phyloP scores from a whole-genome alignment of 2,888 invertebrate species.

The Tipula unca region DNA sequence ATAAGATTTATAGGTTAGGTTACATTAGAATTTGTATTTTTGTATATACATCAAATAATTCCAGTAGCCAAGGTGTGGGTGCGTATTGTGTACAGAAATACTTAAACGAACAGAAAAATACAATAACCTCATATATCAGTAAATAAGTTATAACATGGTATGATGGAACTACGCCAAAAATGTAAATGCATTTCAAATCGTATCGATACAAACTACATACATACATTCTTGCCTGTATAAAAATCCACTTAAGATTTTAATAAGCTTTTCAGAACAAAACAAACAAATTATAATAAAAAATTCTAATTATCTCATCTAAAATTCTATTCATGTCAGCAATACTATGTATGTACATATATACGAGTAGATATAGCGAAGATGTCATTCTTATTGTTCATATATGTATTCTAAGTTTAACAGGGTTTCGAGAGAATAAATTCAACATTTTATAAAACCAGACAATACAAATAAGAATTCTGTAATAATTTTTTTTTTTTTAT shows the following conservation, averaged over 20 bases:
- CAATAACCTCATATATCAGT: background rate
- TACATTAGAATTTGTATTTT: background rate
- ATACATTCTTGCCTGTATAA: background rate
- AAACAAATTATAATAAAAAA: background rate
- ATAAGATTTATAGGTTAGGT: background rate
- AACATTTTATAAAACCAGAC: background rate
- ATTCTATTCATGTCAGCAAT: background rate
- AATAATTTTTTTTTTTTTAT: background rate
- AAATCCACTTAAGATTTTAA: background rate
- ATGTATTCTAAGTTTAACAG: background rate
- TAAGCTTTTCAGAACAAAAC: background rate
- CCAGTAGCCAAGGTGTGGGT: background rate
- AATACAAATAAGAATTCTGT: background rate
- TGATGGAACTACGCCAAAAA: background rate
- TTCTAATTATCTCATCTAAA: conserved; percentile 8
- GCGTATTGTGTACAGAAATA: background rate
- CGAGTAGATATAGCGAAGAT: background rate
- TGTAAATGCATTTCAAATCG: background rate
- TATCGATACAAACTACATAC: background rate
- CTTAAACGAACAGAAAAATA: background rate
- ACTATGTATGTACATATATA: too few species aligned
- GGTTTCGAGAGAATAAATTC: background rate
- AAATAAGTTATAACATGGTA: background rate
- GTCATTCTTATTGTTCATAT: background rate
- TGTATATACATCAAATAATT: background rate